Conservation (phyloP, 2,797 vertebrate species). For the Acestrorhynchus altus region DNA sequence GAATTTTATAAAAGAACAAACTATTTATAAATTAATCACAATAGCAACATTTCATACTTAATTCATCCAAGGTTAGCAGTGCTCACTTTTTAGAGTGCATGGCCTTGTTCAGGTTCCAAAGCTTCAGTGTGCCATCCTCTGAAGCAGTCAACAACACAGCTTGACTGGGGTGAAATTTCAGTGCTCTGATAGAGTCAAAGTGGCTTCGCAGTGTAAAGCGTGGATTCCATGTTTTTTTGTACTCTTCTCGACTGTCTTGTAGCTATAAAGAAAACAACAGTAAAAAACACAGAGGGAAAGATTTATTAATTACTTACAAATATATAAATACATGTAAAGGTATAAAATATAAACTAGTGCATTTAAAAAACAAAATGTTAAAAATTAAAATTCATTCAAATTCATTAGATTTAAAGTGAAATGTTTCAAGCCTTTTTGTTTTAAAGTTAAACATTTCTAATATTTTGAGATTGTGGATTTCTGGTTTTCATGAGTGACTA, state of each 20-base stretch:
- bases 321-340: not conserved
- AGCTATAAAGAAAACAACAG: slow-evolving; percentile 69
- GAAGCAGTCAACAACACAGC: slow-evolving; percentile 87
- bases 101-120: slow-evolving; percentile 93
- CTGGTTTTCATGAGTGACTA: too few species aligned
- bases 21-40: not conserved
- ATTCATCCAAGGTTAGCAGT: not conserved
- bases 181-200: slow-evolving; percentile 87
- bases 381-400: too few species aligned
- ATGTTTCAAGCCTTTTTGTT: too few species aligned
- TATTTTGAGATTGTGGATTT: too few species aligned
- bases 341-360: not conserved
- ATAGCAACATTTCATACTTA: not conserved
- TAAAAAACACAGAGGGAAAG: not conserved
- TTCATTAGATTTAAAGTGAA: too few species aligned
- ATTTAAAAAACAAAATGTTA: too few species aligned
- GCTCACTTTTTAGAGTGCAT: slow-evolving; percentile 89
- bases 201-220: slow-evolving; percentile 91
- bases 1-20: not conserved
- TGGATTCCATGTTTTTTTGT: slow-evolving; percentile 92
- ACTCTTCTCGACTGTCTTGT: slow-evolving; percentile 87
- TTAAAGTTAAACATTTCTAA: too few species aligned
- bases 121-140: slow-evolving; percentile 89
- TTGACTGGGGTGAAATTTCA: slow-evolving; percentile 88
- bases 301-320: not conserved